Base-by-base conservation (phyloP, 2,113 vertebrate genomes). In the Mustelus asterias region DNA sequence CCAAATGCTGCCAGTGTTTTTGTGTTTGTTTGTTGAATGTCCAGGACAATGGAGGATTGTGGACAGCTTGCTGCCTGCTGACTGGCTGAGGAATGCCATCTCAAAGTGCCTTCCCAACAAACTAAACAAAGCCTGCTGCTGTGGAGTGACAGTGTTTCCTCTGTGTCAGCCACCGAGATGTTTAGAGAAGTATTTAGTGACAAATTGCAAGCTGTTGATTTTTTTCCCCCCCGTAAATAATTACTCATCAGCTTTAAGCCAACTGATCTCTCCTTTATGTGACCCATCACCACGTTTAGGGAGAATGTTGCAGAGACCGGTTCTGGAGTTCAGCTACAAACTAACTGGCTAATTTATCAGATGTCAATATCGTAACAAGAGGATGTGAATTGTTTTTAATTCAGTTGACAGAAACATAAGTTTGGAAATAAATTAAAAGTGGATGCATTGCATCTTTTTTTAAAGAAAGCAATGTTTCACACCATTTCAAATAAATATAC, bases 51-150 rank as follows among this genome's bases (percentile, higher is more conserved):
- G 94, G 94, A 48, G 67, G 41, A 72, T 54, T 95, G 94, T 95
- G 94, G 94, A 69, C 94, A 72, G 41, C 94, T 1, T 72, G 94
- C 67, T 54, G 94, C 69, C 67, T 72, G 69, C 94, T 95, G 67
- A 33, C 69, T 48, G 41, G 94, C 94, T 33, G 24, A 76, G 94
- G 94, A 95, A 95, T 76, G 94, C 94, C 94, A 95, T 72, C 69
- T 48, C 94, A 95, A 63, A 95, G 94, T 72, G 69, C 37, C 67
- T 95, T 95, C 70, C 67, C 29, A 72, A 95, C 41, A 72, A 93
- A 95, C 94, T 72, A 95, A 95, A 95, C 94, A 95, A 95, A 95
- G 44, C 94, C 94, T 95, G 94, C 69, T 95, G 67, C 72, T 95
- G 94, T 54, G 41, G 67, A 95, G 24, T 95, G 69, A 95, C 94